phyloP scores from a whole-genome alignment of 2,888 invertebrate species.

The Habrosyne pyritoides region DNA sequence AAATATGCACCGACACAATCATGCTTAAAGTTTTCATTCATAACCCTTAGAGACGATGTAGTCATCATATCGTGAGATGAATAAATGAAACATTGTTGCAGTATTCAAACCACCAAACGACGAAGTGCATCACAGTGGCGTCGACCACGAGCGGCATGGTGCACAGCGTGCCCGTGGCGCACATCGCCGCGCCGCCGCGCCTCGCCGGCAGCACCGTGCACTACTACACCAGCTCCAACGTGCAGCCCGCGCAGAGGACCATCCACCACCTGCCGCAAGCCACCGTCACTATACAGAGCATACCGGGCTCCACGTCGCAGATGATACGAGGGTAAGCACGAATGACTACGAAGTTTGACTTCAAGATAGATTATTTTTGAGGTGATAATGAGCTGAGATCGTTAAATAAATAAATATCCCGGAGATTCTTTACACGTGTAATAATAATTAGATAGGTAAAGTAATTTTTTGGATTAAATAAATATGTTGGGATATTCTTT shows the following conservation, averaged over 20 bases:
- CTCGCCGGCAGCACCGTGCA: slow-evolving; percentile 69
- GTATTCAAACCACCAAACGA: slow-evolving; percentile 67
- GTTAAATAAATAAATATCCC: too few relatives aligned
- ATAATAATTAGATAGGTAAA: too few relatives aligned
- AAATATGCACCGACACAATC: too few relatives aligned
- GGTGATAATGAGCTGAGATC: too few relatives aligned
- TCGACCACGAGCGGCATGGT: slow-evolving; percentile 77
- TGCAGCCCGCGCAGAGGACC: slow-evolving; percentile 41
- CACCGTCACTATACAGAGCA: slow-evolving; percentile 72
- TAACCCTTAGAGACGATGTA: too few relatives aligned
- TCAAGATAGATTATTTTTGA: too few relatives aligned
- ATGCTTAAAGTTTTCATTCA: too few relatives aligned
- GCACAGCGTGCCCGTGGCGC: slow-evolving; percentile 75
- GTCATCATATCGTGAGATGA: too few relatives aligned
- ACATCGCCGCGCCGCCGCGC: slow-evolving; percentile 65
- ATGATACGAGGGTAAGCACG: slow-evolving; percentile 73
- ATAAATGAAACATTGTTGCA: slow-evolving; percentile 38
- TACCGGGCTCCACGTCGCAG: slow-evolving; percentile 68
- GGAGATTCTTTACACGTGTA: too few relatives aligned
- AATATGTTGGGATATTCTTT: too few relatives aligned
- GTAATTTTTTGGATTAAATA: too few relatives aligned
- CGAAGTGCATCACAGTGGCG: slow-evolving; percentile 77
- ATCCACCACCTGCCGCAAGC: slow-evolving; percentile 68
- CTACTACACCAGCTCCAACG: slow-evolving; percentile 54
- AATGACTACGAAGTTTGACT: too few relatives aligned